Conservation (phyloP, 2,113 vertebrate species). For the Gopherus flavomarginatus region DNA sequence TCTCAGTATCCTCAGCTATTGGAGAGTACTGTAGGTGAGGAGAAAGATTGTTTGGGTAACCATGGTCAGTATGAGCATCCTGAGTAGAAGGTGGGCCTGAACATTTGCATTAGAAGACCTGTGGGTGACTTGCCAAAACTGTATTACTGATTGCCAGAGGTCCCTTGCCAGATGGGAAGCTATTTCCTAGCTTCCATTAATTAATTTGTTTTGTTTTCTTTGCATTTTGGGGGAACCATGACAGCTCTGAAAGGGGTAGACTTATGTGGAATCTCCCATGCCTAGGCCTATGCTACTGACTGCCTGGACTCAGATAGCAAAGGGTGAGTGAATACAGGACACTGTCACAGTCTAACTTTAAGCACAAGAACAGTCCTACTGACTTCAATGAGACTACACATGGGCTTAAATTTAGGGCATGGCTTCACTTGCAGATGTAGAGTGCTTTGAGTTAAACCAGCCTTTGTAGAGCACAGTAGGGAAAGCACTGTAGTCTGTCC, state of each 20-base stretch:
- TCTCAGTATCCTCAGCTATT: background rate
- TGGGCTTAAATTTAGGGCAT: no score
- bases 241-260: background rate
- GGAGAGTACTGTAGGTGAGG: background rate
- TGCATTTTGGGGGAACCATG: background rate
- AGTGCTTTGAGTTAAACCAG: no score
- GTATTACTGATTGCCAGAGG: background rate
- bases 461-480: no score
- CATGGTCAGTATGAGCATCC: background rate
- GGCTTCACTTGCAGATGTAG: no score
- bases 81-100: background rate
- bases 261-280: background rate
- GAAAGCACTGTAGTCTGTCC: no score
- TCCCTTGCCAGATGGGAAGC: background rate
- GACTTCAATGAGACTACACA: background rate
- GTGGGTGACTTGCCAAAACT: background rate
- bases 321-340: background rate
- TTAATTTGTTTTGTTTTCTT: background rate
- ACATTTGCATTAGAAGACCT: background rate
- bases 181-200: background rate
- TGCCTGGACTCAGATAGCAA: background rate
- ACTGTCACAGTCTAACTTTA: background rate
- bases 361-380: background rate
- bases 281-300: background rate
- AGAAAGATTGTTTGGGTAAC: background rate